phyloP scores from a whole-genome alignment of 2,113 vertebrate species.

The Takifugu flavidus region DNA sequence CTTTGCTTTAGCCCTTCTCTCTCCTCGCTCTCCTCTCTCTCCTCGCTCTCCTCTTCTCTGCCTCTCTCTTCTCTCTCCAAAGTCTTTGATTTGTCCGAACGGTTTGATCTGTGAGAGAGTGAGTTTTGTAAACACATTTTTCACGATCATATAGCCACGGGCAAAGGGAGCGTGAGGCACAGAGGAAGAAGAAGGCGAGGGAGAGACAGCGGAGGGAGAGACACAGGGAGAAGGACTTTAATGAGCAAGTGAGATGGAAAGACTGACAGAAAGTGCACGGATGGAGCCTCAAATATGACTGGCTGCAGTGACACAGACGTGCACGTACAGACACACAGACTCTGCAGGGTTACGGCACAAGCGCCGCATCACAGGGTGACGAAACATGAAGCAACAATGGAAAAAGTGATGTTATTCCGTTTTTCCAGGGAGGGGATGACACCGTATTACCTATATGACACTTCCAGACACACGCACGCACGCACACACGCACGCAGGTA shows the following conservation, averaged over 20 bases:
- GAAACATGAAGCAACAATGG: conserved; percentile 76
- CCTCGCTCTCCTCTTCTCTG: conserved; percentile 50
- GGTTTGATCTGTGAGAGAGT: conserved; percentile 82
- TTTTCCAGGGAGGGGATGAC: conserved; percentile 52
- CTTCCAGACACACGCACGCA: conserved; percentile 58
- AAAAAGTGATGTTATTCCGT: conserved; percentile 56
- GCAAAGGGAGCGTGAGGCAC: conserved; percentile 77
- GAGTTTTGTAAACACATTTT: conserved; percentile 87
- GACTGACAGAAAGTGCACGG: conserved; percentile 70
- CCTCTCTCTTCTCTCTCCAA: conserved; percentile 68
- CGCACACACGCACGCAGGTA: background rate
- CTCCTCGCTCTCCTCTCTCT: conserved; percentile 40
- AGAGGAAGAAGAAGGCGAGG: conserved; percentile 69
- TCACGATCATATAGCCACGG: conserved; percentile 82
- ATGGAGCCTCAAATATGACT: conserved; percentile 55
- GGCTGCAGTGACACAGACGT: conserved; percentile 27
- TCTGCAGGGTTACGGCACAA: conserved; percentile 51
- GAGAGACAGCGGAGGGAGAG: conserved; percentile 30
- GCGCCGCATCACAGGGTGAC: conserved; percentile 71
- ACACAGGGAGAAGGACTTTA: conserved; percentile 65
- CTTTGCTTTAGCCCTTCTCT: conserved; percentile 47
- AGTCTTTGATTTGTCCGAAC: conserved; percentile 79
- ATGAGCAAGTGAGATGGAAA: conserved; percentile 72
- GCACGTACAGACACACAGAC: conserved; percentile 15
- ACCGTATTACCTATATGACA: conserved; percentile 61